Percentiles rank a stretch among this genome's conserved stretches.
phyloP scores from a whole-genome alignment of 2,113 vertebrate species.

The Pagrus major region DNA sequence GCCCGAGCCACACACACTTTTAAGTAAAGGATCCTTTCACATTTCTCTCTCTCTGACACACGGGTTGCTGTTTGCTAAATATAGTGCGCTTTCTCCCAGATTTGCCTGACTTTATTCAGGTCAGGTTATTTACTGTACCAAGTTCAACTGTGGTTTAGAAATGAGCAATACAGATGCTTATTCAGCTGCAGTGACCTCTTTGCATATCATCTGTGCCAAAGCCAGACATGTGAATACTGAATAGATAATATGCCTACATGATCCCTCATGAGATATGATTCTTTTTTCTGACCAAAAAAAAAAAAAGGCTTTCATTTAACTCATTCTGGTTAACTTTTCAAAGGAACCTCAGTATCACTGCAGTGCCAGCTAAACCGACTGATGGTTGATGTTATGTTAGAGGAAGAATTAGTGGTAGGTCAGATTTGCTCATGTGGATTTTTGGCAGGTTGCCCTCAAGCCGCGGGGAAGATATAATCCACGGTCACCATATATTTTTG shows the following conservation, averaged over 20 bases:
- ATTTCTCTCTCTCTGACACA: conserved; percentile 70
- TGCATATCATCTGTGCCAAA: conserved; percentile 60
- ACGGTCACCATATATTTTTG: conserved; percentile 27
- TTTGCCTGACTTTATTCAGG: conserved; percentile 77
- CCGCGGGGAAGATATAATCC: not conserved
- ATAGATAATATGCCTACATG: conserved; percentile 40
- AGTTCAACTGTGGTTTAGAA: conserved; percentile 74
- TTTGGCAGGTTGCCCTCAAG: conserved; percentile 6
- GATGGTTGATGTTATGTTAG: not conserved
- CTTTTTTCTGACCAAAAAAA: conserved; percentile 10
- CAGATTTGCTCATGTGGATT: not conserved
- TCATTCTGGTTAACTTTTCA: not conserved
- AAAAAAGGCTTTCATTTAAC: not conserved
- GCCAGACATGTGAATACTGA: conserved; percentile 33
- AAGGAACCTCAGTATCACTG: not conserved
- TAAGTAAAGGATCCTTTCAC: conserved; percentile 72
- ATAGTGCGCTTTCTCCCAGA: conserved; percentile 71
- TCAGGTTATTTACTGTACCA: conserved; percentile 80
- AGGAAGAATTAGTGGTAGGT: not conserved
- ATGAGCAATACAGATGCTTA: conserved; percentile 62
- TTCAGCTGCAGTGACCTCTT: conserved; percentile 69
- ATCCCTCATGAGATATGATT: conserved; percentile 8
- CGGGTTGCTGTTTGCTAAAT: conserved; percentile 69
- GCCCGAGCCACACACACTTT: conserved; percentile 58
- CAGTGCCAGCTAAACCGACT: conserved; percentile 1